phyloP scores from a whole-genome alignment of 2,113 vertebrate genomes.

The Xenopus laevis region DNA sequence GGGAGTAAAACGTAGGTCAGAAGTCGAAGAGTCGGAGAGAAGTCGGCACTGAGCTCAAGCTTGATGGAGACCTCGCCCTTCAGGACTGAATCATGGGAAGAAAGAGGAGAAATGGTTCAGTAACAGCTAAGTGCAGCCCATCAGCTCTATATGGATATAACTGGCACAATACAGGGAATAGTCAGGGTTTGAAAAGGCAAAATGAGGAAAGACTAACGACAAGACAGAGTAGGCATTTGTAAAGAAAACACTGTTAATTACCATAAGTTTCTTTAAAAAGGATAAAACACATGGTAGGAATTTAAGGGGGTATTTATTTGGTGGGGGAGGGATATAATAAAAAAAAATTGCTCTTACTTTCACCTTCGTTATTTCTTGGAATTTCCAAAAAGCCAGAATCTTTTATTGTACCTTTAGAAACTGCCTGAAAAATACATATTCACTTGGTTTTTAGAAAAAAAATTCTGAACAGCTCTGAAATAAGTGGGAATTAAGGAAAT shows the following conservation, averaged over 20 bases:
- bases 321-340: background rate
- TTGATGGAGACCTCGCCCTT: constrained; percentile 56
- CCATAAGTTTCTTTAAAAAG: too few relatives aligned
- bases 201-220: too few relatives aligned
- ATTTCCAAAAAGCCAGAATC: constrained; percentile 37
- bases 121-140: too few relatives aligned
- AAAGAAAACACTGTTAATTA: too few relatives aligned
- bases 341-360: constrained; percentile 2
- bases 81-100: constrained; percentile 24
- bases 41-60: constrained; percentile 47
- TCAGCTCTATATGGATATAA: too few relatives aligned
- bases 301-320: too few relatives aligned
- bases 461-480: too few relatives aligned
- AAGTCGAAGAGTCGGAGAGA: constrained; percentile 67
- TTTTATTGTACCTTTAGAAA: constrained; percentile 51
- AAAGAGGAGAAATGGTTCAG: background rate
- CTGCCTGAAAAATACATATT: constrained; percentile 39
- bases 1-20: constrained; percentile 69
- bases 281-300: too few relatives aligned
- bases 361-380: background rate
- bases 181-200: too few relatives aligned
- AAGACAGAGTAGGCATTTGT: too few relatives aligned
- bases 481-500: too few relatives aligned
- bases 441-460: background rate
- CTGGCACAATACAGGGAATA: too few relatives aligned